Evolutionary conservation across 2,888 invertebrate species (phyloP).

Genomic region (Herminia tarsipennalis): DNA sequence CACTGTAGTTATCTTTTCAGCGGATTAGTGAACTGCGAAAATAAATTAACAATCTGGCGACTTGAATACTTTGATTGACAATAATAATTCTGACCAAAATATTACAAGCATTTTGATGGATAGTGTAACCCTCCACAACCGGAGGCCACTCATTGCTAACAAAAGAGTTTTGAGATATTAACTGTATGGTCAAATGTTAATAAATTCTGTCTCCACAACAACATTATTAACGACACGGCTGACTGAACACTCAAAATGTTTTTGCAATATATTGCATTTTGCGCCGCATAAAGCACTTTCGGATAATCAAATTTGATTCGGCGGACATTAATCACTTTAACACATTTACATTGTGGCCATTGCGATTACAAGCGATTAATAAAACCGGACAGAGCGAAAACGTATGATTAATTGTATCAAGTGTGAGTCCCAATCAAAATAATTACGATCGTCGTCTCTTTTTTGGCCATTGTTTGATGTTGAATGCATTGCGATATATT

Average conservation of each 20-base stretch:
- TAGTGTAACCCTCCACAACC: slow-evolving; percentile 2
- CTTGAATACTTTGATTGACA: slow-evolving; percentile 18
- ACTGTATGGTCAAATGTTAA: slow-evolving; percentile 62
- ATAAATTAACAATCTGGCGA: not conserved
- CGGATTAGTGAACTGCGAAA: not conserved
- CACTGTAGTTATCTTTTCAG: too few relatives aligned
- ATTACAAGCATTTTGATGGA: slow-evolving; percentile 12
- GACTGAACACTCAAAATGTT: slow-evolving; percentile 47
- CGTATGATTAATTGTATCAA: slow-evolving; percentile 72
- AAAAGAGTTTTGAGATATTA: slow-evolving; percentile 45
- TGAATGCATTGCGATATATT: slow-evolving; percentile 19
- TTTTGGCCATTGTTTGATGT: slow-evolving; percentile 39
- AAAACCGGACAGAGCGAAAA: slow-evolving; percentile 63
- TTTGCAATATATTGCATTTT: slow-evolving; percentile 45
- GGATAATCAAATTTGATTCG: slow-evolving; percentile 77
- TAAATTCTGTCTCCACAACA: slow-evolving; percentile 60
- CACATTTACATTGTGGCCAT: slow-evolving; percentile 70
- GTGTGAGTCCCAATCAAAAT: slow-evolving; percentile 65
- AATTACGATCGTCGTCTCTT: slow-evolving; percentile 55
- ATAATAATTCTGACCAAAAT: slow-evolving; percentile 9
- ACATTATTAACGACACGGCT: slow-evolving; percentile 58
- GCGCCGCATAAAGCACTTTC: slow-evolving; percentile 57
- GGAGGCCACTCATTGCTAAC: slow-evolving; percentile 29
- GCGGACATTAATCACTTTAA: slow-evolving; percentile 78
- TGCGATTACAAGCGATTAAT: slow-evolving; percentile 72